A percentile compares a stretch with the other conserved stretches of the same genome.
phyloP scores from a whole-genome alignment of 2,113 vertebrate genomes.

The Polypterus senegalus region DNA sequence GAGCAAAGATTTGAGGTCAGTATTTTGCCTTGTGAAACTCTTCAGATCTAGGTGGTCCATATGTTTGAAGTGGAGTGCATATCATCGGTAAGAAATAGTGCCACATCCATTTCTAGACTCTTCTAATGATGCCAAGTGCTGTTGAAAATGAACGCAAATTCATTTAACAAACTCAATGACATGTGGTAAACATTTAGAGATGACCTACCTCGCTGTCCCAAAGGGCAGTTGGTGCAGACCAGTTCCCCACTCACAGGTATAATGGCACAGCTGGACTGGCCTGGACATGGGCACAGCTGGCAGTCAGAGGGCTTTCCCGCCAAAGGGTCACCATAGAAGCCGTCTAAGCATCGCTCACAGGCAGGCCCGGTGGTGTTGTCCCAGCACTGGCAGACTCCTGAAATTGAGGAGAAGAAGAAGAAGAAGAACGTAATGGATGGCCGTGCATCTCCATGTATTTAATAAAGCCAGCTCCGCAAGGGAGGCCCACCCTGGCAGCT shows the following conservation, averaged over 20 bases:
- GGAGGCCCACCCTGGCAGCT: too few relatives aligned
- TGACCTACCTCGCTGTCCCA: constrained; percentile 68
- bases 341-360: constrained; percentile 69
- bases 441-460: too few relatives aligned
- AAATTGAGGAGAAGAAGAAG: constrained; percentile 8
- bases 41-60: too few relatives aligned
- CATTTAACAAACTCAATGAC: too few relatives aligned
- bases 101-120: too few relatives aligned
- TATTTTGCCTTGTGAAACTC: too few relatives aligned
- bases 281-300: constrained; percentile 74
- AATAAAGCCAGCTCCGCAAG: too few relatives aligned
- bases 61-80: too few relatives aligned
- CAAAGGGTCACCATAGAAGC: constrained; percentile 76
- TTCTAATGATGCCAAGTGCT: too few relatives aligned
- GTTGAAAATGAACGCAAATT: too few relatives aligned
- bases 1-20: too few relatives aligned
- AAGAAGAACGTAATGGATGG: constrained; percentile 6
- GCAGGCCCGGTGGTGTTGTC: constrained; percentile 67
- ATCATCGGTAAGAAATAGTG: too few relatives aligned
- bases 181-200: background rate
- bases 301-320: constrained; percentile 52
- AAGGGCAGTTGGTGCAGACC: constrained; percentile 78
- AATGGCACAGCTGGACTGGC: constrained; percentile 48
- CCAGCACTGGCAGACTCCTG: constrained; percentile 69
- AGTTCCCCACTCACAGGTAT: constrained; percentile 54